A percentile compares a stretch with the other conserved stretches of the same genome.
phyloP scores from a whole-genome alignment of 2,888 invertebrate species.

The Eretmocerus hayati region DNA sequence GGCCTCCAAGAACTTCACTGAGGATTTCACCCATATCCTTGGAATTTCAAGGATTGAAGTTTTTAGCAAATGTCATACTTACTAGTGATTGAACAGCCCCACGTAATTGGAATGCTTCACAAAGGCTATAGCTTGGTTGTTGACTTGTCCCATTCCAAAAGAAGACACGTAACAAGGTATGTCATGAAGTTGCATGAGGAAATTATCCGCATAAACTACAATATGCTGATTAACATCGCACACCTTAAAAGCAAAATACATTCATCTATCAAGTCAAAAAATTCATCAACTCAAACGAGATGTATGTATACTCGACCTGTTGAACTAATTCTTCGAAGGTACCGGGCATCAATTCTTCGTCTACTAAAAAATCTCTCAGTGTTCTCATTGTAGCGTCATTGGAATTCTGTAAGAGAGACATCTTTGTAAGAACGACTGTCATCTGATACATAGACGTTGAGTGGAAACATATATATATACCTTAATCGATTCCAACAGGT shows the following conservation, averaged over 20 bases:
- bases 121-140: neutral
- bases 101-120: neutral
- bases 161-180: neutral
- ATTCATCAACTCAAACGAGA: neutral
- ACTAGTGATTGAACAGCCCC: neutral
- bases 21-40: too few species aligned
- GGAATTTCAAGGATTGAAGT: too few species aligned
- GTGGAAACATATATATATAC: neutral
- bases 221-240: neutral
- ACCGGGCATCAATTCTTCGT: neutral
- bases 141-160: neutral
- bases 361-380: neutral
- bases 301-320: neutral
- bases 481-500: constrained; percentile 1
- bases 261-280: neutral
- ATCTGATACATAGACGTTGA: neutral
- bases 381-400: neutral
- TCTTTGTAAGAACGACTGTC: neutral
- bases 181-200: neutral
- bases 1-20: too few species aligned
- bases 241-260: neutral
- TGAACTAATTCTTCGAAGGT: neutral
- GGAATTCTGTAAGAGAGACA: neutral
- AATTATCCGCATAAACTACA: neutral
- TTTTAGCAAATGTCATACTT: too few species aligned